Evolutionary conservation across 2,797 vertebrate species (phyloP).

Genomic region (Enteromius mattozi): DNA sequence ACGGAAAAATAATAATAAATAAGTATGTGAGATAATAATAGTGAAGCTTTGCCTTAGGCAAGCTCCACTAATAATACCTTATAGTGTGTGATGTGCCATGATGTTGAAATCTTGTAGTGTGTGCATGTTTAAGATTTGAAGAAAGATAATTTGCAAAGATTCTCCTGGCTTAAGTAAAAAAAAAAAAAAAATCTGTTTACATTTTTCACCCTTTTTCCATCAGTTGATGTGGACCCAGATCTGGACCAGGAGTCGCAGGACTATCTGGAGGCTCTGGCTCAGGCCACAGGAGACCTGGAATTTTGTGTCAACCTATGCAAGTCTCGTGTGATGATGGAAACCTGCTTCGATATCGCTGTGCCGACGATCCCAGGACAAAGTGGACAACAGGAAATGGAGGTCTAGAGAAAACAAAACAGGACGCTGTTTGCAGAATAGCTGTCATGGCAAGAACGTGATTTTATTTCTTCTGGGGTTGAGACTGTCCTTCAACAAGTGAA

Average conservation of each 20-base stretch:
- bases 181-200: background rate
- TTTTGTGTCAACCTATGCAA: slow-evolving; percentile 90
- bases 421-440: background rate
- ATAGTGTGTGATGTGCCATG: no score
- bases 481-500: slow-evolving; percentile 22
- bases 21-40: no score
- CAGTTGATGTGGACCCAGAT: slow-evolving; percentile 88
- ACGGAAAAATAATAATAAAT: no score
- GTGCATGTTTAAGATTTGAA: no score
- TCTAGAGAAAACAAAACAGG: slow-evolving; percentile 69
- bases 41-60: no score
- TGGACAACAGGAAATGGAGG: slow-evolving; percentile 81
- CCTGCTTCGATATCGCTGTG: slow-evolving; percentile 87
- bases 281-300: slow-evolving; percentile 85
- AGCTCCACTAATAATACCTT: no score
- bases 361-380: slow-evolving; percentile 67
- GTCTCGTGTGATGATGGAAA: slow-evolving; percentile 94
- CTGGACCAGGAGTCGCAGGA: slow-evolving; percentile 89
- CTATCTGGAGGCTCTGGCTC: slow-evolving; percentile 87
- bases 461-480: slow-evolving; percentile 4
- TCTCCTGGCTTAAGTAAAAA: no score
- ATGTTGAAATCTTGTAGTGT: no score
- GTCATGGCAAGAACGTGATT: background rate
- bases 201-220: background rate
- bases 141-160: no score